phyloP scores from a whole-genome alignment of 2,113 vertebrate genomes.

The Sporophila hypoxantha region DNA sequence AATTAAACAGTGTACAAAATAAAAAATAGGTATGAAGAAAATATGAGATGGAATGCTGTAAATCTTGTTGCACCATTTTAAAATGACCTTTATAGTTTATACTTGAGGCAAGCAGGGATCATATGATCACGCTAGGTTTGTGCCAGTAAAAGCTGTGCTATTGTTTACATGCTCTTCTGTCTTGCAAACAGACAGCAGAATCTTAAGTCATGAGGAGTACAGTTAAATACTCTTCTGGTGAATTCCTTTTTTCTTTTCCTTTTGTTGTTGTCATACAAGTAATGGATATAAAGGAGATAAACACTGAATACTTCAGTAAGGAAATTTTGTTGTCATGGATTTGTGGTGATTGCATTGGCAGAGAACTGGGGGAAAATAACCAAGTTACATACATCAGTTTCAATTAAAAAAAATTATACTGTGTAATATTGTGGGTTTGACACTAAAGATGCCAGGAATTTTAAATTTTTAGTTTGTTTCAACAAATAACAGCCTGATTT shows the following conservation, averaged over 20 bases:
- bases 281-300: not conserved
- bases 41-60: not conserved
- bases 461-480: not conserved
- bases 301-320: not conserved
- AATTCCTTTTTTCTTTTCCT: not conserved
- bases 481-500: not conserved
- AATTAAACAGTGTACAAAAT: not conserved
- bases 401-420: not conserved
- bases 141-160: not conserved
- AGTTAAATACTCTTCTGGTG: not conserved
- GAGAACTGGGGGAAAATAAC: not conserved
- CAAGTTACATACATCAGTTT: not conserved
- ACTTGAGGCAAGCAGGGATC: not conserved
- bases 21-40: not conserved
- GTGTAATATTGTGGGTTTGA: not conserved
- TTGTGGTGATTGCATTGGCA: not conserved
- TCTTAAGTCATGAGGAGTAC: not conserved
- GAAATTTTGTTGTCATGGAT: not conserved
- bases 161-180: not conserved
- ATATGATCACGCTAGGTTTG: not conserved
- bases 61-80: not conserved
- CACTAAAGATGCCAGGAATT: not conserved
- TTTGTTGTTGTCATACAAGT: not conserved
- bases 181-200: not conserved
- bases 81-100: not conserved